phyloP scores from a whole-genome alignment of 2,888 invertebrate genomes.

The Phaonia tiefii region DNA sequence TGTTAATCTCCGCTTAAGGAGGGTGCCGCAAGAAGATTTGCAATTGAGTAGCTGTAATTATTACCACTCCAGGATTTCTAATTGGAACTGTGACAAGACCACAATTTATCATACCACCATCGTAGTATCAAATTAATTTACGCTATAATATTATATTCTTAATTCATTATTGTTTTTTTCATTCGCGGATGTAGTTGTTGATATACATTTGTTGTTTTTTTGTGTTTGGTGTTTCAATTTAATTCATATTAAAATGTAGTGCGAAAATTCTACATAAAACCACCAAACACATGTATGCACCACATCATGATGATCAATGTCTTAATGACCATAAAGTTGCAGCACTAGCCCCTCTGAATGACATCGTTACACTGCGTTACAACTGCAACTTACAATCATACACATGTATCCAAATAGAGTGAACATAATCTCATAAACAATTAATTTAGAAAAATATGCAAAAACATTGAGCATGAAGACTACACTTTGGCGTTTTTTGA shows the following conservation, averaged over 20 bases:
- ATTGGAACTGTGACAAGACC: neutral
- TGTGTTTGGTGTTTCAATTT: conserved; percentile 46
- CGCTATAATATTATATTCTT: neutral
- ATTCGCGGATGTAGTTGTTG: neutral
- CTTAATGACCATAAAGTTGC: neutral
- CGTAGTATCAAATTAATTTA: neutral
- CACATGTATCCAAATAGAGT: too few species aligned
- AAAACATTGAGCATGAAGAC: conserved; percentile 32
- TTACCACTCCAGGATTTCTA: too few species aligned
- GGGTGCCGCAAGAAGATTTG: too few species aligned
- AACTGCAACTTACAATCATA: too few species aligned
- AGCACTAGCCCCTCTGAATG: conserved; percentile 22
- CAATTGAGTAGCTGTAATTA: too few species aligned
- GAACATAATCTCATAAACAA: conserved; percentile 59
- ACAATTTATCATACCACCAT: conserved; percentile 16
- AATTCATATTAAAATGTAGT: conserved; percentile 63
- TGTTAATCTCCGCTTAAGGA: too few species aligned
- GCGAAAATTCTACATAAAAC: conserved; percentile 56
- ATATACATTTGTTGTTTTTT: neutral
- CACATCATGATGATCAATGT: neutral
- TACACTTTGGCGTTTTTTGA: conserved; percentile 51
- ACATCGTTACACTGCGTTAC: conserved; percentile 43
- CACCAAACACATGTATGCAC: neutral
- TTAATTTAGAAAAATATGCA: conserved; percentile 64
- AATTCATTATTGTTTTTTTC: conserved; percentile 40